Evolutionary conservation across 2,113 vertebrate genomes (phyloP).

Genomic region (Barnardius zonarius): DNA sequence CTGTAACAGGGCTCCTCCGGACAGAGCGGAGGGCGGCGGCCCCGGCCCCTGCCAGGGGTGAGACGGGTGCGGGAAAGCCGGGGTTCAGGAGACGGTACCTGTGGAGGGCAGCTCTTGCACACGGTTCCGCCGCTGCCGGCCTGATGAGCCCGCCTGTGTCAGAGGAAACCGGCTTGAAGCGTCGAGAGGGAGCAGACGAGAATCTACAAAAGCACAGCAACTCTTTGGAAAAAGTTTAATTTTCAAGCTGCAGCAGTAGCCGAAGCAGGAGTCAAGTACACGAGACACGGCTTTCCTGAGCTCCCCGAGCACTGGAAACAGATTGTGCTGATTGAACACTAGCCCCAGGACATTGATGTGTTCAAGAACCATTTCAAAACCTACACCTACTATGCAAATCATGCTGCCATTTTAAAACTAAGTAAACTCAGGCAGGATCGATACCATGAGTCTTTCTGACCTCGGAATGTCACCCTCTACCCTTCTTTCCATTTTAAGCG

Average conservation of each 20-base stretch:
- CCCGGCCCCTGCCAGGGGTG: background rate
- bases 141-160: fast-evolving
- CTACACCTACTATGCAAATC: background rate
- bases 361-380: background rate
- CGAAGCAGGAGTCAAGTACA: background rate
- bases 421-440: background rate
- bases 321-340: fast-evolving
- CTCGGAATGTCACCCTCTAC: background rate
- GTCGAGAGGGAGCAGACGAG: fast-evolving
- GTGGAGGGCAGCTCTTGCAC: fast-evolving
- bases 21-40: background rate
- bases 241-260: background rate
- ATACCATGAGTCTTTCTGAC: background rate
- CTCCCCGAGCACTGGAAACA: background rate
- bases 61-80: background rate
- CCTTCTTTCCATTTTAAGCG: background rate
- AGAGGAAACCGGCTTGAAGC: fast-evolving
- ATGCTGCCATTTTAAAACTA: background rate
- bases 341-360: too few relatives aligned
- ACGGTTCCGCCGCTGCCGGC: fast-evolving
- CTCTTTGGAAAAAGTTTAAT: background rate
- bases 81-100: fast-evolving
- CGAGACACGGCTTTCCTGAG: background rate
- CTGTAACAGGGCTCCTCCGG: background rate
- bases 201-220: background rate